phyloP scores from a whole-genome alignment of 2,797 vertebrate genomes.

The Liparis tanakae region DNA sequence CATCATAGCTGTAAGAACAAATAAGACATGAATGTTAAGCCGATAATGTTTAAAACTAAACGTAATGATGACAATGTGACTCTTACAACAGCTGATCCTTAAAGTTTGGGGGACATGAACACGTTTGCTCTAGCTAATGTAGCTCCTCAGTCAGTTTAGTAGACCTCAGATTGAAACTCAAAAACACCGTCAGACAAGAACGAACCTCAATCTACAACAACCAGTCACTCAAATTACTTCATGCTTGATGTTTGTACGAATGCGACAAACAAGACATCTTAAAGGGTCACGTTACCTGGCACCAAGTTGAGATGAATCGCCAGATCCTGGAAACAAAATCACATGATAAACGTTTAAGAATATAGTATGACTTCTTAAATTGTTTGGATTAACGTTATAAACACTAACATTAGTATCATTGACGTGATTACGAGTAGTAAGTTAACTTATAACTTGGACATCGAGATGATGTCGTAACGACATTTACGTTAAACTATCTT shows the following conservation, averaged over 20 bases:
- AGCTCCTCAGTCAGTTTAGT: neutral
- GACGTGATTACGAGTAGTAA: neutral
- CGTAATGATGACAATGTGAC: neutral
- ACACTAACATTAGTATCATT: neutral
- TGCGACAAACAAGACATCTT: neutral
- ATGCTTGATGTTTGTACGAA: neutral
- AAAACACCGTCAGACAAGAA: too few relatives aligned
- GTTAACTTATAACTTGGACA: neutral
- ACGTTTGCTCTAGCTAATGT: neutral
- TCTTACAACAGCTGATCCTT: neutral
- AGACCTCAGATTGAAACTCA: too few relatives aligned
- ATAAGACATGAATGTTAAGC: neutral
- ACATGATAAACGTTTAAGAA: neutral
- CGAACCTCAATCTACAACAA: too few relatives aligned
- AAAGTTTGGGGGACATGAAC: neutral
- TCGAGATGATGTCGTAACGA: too few relatives aligned
- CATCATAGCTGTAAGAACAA: constrained; percentile 80
- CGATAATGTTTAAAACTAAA: neutral
- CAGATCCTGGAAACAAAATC: constrained; percentile 61
- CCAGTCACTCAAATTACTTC: too few relatives aligned
- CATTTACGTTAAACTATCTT: neutral
- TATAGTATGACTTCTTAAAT: neutral
- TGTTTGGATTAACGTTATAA: too few relatives aligned
- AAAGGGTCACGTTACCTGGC: constrained; percentile 51
- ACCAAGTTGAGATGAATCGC: constrained; percentile 56